phyloP scores from a whole-genome alignment of 2,888 invertebrate species.

The Mesorhabditis spiculigera region DNA sequence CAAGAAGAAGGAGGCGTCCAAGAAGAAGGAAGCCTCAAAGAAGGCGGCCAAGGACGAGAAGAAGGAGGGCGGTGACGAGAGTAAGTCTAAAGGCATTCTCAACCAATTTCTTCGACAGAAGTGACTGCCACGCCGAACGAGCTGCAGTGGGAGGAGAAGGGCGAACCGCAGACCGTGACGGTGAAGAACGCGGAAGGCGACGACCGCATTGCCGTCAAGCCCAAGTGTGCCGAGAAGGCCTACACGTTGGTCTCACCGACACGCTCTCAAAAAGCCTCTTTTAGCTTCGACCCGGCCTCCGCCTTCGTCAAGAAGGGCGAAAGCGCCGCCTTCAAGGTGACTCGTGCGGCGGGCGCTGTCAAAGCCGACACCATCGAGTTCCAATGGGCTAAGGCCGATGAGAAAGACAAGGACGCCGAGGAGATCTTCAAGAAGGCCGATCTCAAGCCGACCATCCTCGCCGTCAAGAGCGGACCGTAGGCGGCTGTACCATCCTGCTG shows the following conservation, averaged over 20 bases:
- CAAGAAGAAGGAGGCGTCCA: too few relatives aligned
- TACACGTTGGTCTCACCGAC: too few relatives aligned
- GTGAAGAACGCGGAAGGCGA: neutral
- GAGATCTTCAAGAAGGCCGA: constrained; percentile 6
- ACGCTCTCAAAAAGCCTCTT: neutral
- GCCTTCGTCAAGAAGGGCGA: constrained; percentile 4
- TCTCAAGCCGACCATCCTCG: neutral
- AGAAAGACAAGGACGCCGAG: constrained; percentile 4
- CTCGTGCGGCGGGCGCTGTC: neutral
- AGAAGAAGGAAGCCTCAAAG: neutral
- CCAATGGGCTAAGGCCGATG: neutral
- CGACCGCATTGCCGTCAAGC: neutral
- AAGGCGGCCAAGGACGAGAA: neutral
- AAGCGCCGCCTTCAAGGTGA: neutral
- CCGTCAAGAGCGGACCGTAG: constrained; percentile 1
- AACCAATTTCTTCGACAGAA: too few relatives aligned
- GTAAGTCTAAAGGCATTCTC: too few relatives aligned
- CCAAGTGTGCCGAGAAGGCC: neutral
- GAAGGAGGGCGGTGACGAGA: too few relatives aligned
- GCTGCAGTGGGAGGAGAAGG: neutral
- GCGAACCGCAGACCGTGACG: neutral
- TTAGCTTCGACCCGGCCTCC: neutral
- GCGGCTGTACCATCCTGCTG: neutral
- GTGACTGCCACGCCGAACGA: neutral
- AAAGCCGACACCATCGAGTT: neutral